Base-by-base conservation (phyloP, 2,888 invertebrate genomes). In the Plusia festucae region DNA sequence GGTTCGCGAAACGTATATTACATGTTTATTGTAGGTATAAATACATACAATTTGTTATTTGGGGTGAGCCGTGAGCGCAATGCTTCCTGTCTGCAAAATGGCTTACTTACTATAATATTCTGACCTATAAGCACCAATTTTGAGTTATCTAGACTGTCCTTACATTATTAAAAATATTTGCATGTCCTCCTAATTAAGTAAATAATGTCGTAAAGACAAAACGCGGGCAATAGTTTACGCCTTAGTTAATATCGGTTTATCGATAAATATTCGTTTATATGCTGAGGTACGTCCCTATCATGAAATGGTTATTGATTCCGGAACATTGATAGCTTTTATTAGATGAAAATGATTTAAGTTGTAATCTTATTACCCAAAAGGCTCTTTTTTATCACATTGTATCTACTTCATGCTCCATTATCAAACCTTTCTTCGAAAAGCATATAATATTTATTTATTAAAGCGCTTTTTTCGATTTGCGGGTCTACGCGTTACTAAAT, bases 181-280 rank as follows among this genome's bases (percentile, higher is more conserved):
- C 34, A 34, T 34, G 34, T 34, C 34, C 13, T 16, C 20, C 59
- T 40, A 52, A 55, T 57, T 70, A 54, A 53, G 49, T 65, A 54
- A 70, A 70, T 67, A 67, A 78, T 78, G 70, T 58, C 66, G 78
- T 78, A 66, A 75, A 46, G 65, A 64, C 65, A 66, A 78, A 69
- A 46, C 53, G 53, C 54, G 58, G 59, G 34, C 56, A 34, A 40
- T 34, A 68, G 61, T 57, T 51, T 54, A 58, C 62, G 64, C 63
- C 66, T 76, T 5, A 44, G 44, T 53, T 62, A 68, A 76, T 79
- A 76, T 66, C 72, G 30, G 49, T 59, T 53, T 40, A 66, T 55
- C 63, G 53, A 63, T 66, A 69, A 73, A 70, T 73, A 77, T 79
- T 65, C 68, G 62, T 67, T 66, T 65, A 77, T 78, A 56, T 27